phyloP scores from a whole-genome alignment of 2,888 invertebrate genomes.

The Xestobium rufovillosum region DNA sequence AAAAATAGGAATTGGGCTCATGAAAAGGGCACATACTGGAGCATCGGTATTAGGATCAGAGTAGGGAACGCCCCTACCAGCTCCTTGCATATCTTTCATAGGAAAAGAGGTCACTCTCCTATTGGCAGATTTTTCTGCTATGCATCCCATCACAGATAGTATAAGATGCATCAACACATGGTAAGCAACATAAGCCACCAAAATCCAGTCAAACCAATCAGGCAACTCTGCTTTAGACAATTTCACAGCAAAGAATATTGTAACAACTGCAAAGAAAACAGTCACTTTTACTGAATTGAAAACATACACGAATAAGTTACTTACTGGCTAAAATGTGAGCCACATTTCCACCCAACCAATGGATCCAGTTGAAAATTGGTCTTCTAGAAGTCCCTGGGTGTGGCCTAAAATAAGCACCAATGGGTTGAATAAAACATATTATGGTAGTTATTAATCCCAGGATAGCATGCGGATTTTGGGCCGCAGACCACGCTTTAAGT shows the following conservation, averaged over 20 bases:
- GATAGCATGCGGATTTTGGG: slow-evolving; percentile 75
- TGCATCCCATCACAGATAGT: slow-evolving; percentile 74
- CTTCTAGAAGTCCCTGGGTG: slow-evolving; percentile 74
- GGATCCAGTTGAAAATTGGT: slow-evolving; percentile 83
- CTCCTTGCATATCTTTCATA: slow-evolving; percentile 72
- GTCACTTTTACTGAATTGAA: no score
- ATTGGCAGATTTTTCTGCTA: slow-evolving; percentile 64
- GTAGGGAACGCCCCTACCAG: slow-evolving; percentile 53
- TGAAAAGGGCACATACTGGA: slow-evolving; percentile 53
- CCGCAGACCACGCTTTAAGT: slow-evolving; percentile 65
- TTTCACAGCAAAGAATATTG: slow-evolving; percentile 87
- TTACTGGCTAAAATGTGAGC: slow-evolving; percentile 83
- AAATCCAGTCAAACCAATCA: slow-evolving; percentile 77
- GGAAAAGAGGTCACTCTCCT: slow-evolving; percentile 75
- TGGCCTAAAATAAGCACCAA: slow-evolving; percentile 79
- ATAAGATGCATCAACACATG: slow-evolving; percentile 83
- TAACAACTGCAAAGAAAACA: slow-evolving; percentile 62
- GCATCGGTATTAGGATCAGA: slow-evolving; percentile 69
- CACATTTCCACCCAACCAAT: slow-evolving; percentile 82
- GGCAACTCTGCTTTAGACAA: slow-evolving; percentile 81
- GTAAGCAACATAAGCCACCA: slow-evolving; percentile 83
- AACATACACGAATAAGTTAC: no score
- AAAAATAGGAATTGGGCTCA: slow-evolving; percentile 8
- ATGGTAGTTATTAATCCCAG: slow-evolving; percentile 71
- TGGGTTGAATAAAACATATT: slow-evolving; percentile 78